Conservation (phyloP, 37 sponge, comb jelly and placozoan species). For the Petrosia ficiformis region DNA sequence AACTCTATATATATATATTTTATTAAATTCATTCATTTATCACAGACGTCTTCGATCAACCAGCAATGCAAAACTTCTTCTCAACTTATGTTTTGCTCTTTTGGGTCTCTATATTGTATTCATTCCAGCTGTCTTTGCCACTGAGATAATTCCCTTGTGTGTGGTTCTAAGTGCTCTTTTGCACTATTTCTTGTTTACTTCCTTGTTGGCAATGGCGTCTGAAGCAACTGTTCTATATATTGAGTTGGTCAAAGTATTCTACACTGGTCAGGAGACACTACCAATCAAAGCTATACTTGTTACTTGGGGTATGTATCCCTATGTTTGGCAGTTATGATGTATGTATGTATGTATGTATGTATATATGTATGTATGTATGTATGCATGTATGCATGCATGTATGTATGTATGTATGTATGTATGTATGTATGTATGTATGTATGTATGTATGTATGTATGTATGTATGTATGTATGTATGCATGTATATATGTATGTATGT, state of each 20-base stretch:
- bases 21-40: not conserved
- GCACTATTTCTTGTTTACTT: not conserved
- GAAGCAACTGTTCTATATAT: conserved; percentile 4
- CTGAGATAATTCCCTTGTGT: not conserved
- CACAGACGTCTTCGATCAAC: not conserved
- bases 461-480: too few relatives aligned
- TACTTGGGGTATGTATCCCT: not conserved
- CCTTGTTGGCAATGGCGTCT: not conserved
- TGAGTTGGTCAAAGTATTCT: not conserved
- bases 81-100: not conserved
- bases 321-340: too few relatives aligned
- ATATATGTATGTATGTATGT: too few relatives aligned
- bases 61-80: not conserved
- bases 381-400: too few relatives aligned
- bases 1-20: not conserved
- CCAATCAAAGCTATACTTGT: not conserved
- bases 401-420: too few relatives aligned
- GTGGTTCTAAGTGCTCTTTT: not conserved
- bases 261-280: not conserved
- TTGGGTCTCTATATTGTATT: not conserved
- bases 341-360: too few relatives aligned
- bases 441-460: too few relatives aligned
- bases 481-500: too few relatives aligned
- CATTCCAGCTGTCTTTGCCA: not conserved
- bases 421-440: too few relatives aligned